Conservation (phyloP, 2,797 vertebrate species). For the Coregonus suidteri region DNA sequence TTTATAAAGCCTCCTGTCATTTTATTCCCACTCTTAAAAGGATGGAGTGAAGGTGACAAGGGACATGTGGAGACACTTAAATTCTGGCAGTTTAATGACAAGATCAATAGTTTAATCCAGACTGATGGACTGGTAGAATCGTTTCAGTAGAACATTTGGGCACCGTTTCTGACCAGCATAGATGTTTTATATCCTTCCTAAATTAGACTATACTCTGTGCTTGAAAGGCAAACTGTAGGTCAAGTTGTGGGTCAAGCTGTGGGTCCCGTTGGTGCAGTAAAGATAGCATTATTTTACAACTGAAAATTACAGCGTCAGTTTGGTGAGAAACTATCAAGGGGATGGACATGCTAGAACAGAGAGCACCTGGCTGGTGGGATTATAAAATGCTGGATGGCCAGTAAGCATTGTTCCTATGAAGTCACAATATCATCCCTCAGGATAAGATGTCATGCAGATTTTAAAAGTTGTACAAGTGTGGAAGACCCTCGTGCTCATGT, state of each 20-base stretch:
- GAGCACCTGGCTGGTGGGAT: slow-evolving; percentile 12
- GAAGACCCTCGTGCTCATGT: not conserved
- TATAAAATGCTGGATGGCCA: not conserved
- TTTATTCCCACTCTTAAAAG: slow-evolving; percentile 25
- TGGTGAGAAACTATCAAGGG: slow-evolving; percentile 19
- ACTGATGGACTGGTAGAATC: not conserved
- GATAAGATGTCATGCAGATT: not conserved
- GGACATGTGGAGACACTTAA: slow-evolving; percentile 29
- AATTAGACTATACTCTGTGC: not conserved
- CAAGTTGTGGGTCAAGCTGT: slow-evolving; percentile 8
- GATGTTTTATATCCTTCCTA: not conserved
- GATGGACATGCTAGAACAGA: slow-evolving; percentile 15
- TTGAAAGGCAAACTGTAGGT: slow-evolving; percentile 21
- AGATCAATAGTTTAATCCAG: not conserved
- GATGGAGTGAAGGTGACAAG: slow-evolving; percentile 1
- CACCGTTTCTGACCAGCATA: not conserved
- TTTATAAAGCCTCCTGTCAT: slow-evolving; percentile 41
- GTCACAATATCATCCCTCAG: not conserved
- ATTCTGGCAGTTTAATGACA: not conserved
- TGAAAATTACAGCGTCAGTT: slow-evolving; percentile 8
- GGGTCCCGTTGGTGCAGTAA: slow-evolving; percentile 27
- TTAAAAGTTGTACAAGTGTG: too few relatives aligned
- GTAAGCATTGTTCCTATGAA: not conserved
- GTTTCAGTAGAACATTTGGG: not conserved
- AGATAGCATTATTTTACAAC: slow-evolving; percentile 28